Conservation (phyloP, 2,888 invertebrate species). For the Noctua janthe region DNA sequence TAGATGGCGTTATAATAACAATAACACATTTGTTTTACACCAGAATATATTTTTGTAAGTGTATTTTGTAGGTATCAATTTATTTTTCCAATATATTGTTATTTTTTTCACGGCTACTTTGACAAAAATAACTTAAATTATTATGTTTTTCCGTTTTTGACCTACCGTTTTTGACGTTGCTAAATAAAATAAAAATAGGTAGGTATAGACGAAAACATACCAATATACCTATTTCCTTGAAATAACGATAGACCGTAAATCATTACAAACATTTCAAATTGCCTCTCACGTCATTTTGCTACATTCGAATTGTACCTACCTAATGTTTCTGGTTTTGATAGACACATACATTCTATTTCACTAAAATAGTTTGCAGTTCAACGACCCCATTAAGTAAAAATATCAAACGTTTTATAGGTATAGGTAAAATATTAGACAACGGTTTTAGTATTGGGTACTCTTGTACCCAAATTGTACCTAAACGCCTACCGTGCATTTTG, state of each 20-base stretch:
- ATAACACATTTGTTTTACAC: neutral
- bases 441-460: neutral
- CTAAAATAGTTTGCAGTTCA: slow-evolving; percentile 31
- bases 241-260: slow-evolving; percentile 15
- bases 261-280: slow-evolving; percentile 35
- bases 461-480: neutral
- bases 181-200: neutral
- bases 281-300: slow-evolving; percentile 23
- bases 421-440: slow-evolving; percentile 3
- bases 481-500: neutral
- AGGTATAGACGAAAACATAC: neutral
- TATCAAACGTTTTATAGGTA: neutral
- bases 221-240: neutral
- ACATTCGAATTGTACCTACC: slow-evolving; percentile 12
- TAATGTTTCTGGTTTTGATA: slow-evolving; percentile 27
- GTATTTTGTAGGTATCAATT: neutral
- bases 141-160: neutral
- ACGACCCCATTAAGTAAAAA: slow-evolving; percentile 11
- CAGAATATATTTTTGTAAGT: neutral
- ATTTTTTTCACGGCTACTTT: neutral
- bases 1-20: slow-evolving; percentile 70
- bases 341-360: slow-evolving; percentile 34
- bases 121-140: neutral
- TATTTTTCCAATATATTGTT: neutral
- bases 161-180: neutral